Conservation (phyloP, 2,888 invertebrate genomes). For the Julus scandinavius region DNA sequence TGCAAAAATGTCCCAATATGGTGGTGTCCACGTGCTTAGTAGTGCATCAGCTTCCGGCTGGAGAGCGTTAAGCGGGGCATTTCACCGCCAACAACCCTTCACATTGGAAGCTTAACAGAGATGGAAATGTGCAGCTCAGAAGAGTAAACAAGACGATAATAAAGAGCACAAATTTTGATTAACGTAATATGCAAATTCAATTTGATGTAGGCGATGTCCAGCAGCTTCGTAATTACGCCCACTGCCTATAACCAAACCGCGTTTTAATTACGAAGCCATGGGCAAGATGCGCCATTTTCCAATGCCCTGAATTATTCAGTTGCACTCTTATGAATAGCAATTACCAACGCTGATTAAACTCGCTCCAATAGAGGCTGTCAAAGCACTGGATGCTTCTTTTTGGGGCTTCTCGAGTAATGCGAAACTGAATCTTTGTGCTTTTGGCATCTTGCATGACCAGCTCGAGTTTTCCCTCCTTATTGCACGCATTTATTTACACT, state of each 20-base stretch:
- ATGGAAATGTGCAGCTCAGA: neutral
- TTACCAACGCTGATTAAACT: neutral
- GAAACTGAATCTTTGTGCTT: neutral
- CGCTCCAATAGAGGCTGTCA: neutral
- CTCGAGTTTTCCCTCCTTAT: neutral
- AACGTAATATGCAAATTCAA: conserved; percentile 25
- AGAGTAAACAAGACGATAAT: neutral
- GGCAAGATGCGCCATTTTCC: neutral
- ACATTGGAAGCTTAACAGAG: neutral
- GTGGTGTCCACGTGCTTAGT: neutral
- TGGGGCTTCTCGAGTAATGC: neutral
- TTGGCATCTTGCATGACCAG: neutral
- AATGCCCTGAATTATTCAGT: conserved; percentile 1
- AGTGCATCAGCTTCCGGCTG: neutral
- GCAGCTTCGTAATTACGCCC: neutral
- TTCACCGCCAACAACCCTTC: no score
- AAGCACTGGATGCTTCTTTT: neutral
- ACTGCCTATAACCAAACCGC: neutral
- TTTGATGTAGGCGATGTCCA: neutral
- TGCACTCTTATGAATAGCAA: conserved; percentile 21
- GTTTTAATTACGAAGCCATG: neutral
- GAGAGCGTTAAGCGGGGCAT: neutral
- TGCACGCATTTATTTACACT: neutral
- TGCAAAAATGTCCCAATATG: no score
- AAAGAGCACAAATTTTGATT: neutral